Base-by-base conservation (phyloP, 2,797 vertebrate genomes). In the Threskiornis aethiopicus region DNA sequence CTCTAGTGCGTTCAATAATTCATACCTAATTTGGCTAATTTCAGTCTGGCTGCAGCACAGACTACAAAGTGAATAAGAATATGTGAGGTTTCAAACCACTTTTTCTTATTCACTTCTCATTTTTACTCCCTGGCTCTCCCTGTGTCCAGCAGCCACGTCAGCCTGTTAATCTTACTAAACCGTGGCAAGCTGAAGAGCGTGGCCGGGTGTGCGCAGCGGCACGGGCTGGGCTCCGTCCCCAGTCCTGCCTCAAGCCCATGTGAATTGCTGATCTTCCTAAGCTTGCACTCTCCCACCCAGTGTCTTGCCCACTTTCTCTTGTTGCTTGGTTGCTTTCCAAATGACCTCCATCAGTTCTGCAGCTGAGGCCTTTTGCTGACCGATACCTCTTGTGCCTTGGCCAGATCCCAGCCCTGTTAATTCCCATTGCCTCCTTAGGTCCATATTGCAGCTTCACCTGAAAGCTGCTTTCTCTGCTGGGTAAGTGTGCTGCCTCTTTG, bases 21-120 rank as follows among this genome's bases (percentile, higher is more conserved):
- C 61, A 90, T 78, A 44, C 52, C 49, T 58, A 79, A 71, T 87
- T 85, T 66, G 79, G 61, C 67, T 90, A 82, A 95, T 90, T 96
- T 51, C 79, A 62, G 86, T 10, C 70, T 75, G 86, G 61, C 85
- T 82, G 73, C 82, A 65, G 78, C 73, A 11, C 55, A 35, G 76
- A 12, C 70, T 77, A 21, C 65, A 79, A 55, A 93, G 79, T 14
- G 61, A 86, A 29, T 26, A n/a, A 61, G 59, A 61, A 61, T 3
- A 11, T 42, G 73, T 26, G 79, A 81, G 49, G 22, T 52, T 76
- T 76, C 49, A 19, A 72, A 58, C 59, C 33, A 7, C 12, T 25
- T 22, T 44, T 42, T 22, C 37, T 39, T 42, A 9, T 11, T 69
- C 3, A 1, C 41, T 55, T 42, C 78, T 46, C 8, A 16, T 52